These are phyloP conservation scores for Aegithalos caudatus DNA, from an alignment of 2,113 vertebrate genomes.

Conservation along the genomic window DNA sequence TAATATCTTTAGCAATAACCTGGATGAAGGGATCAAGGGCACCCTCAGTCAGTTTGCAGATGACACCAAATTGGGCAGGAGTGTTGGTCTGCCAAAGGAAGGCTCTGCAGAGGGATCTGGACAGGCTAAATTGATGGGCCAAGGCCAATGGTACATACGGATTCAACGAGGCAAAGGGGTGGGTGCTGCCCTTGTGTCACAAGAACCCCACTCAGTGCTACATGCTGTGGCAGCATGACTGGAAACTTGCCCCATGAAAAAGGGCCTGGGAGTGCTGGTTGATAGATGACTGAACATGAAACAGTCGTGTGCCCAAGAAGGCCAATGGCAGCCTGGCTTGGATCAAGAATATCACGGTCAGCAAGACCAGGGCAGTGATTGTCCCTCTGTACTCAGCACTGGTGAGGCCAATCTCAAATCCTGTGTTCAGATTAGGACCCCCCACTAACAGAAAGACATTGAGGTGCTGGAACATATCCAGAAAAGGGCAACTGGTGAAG, in stretches of 20 bases:
- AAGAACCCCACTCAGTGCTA: not conserved
- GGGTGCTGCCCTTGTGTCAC: not conserved
- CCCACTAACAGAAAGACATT: not conserved
- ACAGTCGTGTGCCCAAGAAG: not conserved
- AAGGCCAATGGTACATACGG: not conserved
- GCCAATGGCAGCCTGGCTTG: not conserved
- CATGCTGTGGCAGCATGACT: not conserved
- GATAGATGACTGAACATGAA: not conserved
- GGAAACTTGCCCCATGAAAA: not conserved
- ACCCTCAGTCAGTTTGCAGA: not conserved
- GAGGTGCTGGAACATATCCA: not conserved
- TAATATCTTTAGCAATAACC: not conserved
- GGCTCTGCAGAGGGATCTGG: not conserved
- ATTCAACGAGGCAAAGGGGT: not conserved
- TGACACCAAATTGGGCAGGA: not conserved
- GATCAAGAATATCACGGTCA: fast-evolving
- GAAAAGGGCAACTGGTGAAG: not conserved
- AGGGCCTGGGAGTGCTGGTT: not conserved
- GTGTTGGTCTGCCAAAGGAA: not conserved
- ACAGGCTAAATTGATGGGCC: not conserved
- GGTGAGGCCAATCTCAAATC: not conserved
- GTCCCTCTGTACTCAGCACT: not conserved
- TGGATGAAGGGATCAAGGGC: not conserved
- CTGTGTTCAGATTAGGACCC: not conserved
- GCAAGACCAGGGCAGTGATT: not conserved